Conservation (phyloP, 2,113 vertebrate genomes). For the Corythornis cristatus region DNA sequence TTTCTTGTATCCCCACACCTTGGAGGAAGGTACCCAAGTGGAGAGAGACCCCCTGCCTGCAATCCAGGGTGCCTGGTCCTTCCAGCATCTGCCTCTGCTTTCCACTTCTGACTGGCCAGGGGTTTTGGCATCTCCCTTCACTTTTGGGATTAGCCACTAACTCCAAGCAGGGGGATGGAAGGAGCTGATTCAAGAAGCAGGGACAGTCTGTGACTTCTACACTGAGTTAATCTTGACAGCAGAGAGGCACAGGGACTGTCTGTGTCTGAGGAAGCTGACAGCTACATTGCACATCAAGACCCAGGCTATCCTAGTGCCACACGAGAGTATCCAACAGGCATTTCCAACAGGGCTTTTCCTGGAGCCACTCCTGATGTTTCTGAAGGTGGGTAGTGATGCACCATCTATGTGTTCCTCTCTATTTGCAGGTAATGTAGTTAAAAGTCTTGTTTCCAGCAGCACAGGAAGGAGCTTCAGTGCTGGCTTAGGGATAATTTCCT, state of each 20-base stretch:
- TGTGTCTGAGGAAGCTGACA: background rate
- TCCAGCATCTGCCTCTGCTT: background rate
- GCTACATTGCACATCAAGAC: rapidly evolving
- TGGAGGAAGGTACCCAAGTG: background rate
- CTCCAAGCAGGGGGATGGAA: background rate
- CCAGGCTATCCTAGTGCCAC: background rate
- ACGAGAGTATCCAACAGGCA: background rate
- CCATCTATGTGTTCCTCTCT: background rate
- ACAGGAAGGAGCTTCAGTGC: background rate
- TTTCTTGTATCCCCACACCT: background rate
- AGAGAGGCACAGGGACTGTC: background rate
- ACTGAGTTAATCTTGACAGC: background rate
- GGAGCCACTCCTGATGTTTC: background rate
- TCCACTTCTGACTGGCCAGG: background rate
- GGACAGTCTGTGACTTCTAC: background rate
- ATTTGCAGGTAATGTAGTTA: background rate
- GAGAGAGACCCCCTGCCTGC: background rate
- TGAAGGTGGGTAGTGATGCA: background rate
- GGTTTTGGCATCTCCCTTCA: background rate
- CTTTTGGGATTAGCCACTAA: background rate
- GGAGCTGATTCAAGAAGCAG: background rate
- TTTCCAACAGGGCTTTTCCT: background rate
- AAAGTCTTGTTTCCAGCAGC: background rate
- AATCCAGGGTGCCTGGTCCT: background rate
- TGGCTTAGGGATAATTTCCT: background rate